These are phyloP conservation scores for Pangasianodon gigas DNA, from an alignment of 2,113 vertebrate species.

Conservation along the genomic window DNA sequence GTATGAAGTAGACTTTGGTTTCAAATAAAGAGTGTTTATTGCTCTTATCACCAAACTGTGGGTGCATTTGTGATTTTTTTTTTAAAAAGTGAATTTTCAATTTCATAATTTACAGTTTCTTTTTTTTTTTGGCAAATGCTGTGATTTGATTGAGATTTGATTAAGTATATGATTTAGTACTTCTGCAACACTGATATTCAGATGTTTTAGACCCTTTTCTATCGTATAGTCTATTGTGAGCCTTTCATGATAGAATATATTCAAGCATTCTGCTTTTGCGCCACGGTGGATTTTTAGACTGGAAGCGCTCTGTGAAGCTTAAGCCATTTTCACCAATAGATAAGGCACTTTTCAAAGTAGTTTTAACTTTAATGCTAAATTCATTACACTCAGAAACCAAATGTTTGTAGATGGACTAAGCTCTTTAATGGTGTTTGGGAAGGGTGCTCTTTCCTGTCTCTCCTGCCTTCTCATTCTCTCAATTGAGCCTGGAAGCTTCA, in stretches of 20 bases:
- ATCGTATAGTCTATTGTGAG: not conserved
- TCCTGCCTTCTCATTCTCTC: slow-evolving; percentile 51
- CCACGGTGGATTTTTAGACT: not conserved
- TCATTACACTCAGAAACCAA: not conserved
- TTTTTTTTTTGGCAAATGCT: not conserved
- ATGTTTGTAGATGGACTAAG: slow-evolving; percentile 12
- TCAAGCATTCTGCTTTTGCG: not conserved
- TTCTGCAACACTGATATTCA: slow-evolving; percentile 11
- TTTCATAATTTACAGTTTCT: not conserved
- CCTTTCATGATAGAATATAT: not conserved
- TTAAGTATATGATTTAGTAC: not conserved
- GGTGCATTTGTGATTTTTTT: not conserved
- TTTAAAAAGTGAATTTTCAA: not conserved
- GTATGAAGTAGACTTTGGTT: not conserved
- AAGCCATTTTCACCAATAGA: not conserved
- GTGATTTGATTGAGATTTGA: not conserved
- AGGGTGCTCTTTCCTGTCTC: slow-evolving; percentile 13
- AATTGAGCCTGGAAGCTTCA: slow-evolving; percentile 59
- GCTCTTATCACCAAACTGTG: not conserved
- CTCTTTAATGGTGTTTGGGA: slow-evolving; percentile 28
- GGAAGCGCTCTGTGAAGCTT: not conserved
- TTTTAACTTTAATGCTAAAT: not conserved
- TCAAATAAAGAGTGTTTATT: not conserved
- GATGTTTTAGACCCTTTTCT: not conserved
- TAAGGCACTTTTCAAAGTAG: not conserved